phyloP scores from a whole-genome alignment of 1,140 invertebrate species.

The Lerema accius region DNA sequence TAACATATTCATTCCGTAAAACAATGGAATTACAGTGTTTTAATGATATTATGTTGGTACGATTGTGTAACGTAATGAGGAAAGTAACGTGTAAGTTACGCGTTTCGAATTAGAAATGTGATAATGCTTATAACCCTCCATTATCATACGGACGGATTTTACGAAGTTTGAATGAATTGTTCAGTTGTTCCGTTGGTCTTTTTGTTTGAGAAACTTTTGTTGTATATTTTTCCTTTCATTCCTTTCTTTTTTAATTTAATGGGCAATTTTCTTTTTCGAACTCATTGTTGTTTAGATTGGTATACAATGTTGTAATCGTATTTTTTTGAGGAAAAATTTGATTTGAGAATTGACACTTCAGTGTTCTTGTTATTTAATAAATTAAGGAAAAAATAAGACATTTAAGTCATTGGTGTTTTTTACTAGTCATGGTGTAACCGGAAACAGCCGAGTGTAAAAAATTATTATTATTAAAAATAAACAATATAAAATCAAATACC shows the following conservation, averaged over 20 bases:
- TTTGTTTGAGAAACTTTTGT: not conserved
- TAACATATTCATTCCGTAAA: constrained; percentile 14
- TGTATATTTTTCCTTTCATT: not conserved
- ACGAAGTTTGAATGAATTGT: constrained; percentile 5
- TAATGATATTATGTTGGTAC: constrained; percentile 2
- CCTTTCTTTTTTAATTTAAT: not conserved
- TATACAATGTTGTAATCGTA: not conserved
- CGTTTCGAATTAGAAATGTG: constrained; percentile 20
- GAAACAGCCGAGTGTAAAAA: too few relatives aligned
- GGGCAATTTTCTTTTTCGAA: not conserved
- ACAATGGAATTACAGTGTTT: constrained; percentile 26
- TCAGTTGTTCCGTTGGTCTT: constrained; percentile 2
- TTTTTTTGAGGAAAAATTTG: not conserved
- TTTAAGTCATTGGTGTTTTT: too few relatives aligned
- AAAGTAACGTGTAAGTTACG: constrained; percentile 10
- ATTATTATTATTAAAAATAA: too few relatives aligned
- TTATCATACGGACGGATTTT: constrained; percentile 19
- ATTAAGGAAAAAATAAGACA: too few relatives aligned
- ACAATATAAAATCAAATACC: too few relatives aligned
- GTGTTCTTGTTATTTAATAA: too few relatives aligned
- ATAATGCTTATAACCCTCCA: constrained; percentile 17
- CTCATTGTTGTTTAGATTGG: not conserved
- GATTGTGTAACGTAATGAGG: constrained; percentile 25
- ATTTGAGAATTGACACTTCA: too few relatives aligned
- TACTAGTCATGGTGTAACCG: too few relatives aligned